phyloP scores from a whole-genome alignment of 1,140 invertebrate genomes.

The Drosophila pandora region DNA sequence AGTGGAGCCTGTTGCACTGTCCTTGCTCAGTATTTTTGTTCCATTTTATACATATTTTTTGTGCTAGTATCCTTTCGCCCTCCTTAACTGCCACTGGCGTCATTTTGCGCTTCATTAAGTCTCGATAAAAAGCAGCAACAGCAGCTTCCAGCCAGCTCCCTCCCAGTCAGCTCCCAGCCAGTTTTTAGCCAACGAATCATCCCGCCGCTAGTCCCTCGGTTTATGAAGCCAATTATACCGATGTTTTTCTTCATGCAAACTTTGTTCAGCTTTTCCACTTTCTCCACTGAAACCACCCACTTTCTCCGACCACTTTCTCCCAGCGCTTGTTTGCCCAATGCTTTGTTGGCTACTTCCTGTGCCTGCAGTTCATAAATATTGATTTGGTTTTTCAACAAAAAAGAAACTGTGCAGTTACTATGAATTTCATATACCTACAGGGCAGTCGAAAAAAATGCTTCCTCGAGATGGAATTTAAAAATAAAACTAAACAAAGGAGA shows the following conservation, averaged over 20 bases:
- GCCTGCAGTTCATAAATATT: slow-evolving; percentile 71
- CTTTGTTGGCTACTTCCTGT: slow-evolving; percentile 43
- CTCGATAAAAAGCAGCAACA: slow-evolving; percentile 30
- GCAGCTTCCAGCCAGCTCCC: slow-evolving; percentile 1
- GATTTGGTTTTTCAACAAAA: slow-evolving; percentile 46
- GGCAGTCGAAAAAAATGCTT: slow-evolving; percentile 10
- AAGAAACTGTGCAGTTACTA: slow-evolving; percentile 44
- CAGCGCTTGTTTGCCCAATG: slow-evolving; percentile 22
- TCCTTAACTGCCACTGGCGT: slow-evolving; percentile 19
- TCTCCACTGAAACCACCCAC: not conserved
- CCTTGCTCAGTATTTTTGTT: not conserved
- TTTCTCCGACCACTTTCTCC: slow-evolving; percentile 10
- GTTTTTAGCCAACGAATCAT: slow-evolving; percentile 5
- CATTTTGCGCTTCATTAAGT: slow-evolving; percentile 78
- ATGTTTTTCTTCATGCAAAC: slow-evolving; percentile 60
- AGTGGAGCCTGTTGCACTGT: slow-evolving; percentile 42
- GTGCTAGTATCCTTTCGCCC: not conserved
- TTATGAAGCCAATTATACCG: slow-evolving; percentile 69
- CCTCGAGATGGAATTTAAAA: slow-evolving; percentile 15
- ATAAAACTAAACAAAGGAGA: slow-evolving; percentile 6
- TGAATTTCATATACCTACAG: slow-evolving; percentile 18
- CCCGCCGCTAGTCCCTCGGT: slow-evolving; percentile 9
- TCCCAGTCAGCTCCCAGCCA: slow-evolving; percentile 1
- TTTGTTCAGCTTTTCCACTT: slow-evolving; percentile 18
- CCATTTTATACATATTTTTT: not conserved